Conservation (phyloP, 2,113 vertebrate genomes). For the Neolamprologus caudopunctatus region DNA sequence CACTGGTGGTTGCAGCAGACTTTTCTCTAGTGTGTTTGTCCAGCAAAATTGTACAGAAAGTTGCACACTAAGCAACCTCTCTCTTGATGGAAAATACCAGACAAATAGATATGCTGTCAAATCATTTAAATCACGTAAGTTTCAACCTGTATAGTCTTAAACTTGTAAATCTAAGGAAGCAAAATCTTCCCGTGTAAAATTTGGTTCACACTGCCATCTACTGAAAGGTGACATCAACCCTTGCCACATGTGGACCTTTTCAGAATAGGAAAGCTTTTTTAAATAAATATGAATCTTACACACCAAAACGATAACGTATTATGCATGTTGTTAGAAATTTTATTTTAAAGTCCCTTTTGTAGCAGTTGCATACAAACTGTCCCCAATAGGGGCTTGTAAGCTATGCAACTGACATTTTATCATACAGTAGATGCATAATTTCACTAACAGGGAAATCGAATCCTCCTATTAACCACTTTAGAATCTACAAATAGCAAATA, state of each 20-base stretch:
- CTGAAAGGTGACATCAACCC: not conserved
- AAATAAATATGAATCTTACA: not conserved
- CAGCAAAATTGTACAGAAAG: not conserved
- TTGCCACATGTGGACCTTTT: not conserved
- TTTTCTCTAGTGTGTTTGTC: conserved; percentile 18
- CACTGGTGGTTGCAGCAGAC: not conserved
- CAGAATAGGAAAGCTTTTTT: not conserved
- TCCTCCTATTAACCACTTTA: not conserved
- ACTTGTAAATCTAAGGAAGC: not conserved
- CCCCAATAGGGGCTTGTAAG: not conserved
- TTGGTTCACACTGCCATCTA: conserved; percentile 51
- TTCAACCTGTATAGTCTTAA: not conserved
- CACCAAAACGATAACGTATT: not conserved
- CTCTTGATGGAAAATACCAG: not conserved
- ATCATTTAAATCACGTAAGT: not conserved
- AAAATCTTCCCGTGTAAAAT: not conserved
- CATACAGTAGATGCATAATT: not conserved
- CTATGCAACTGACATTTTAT: not conserved
- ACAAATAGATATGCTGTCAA: conserved; percentile 4
- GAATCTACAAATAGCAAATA: not conserved
- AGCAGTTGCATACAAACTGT: not conserved
- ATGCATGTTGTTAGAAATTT: not conserved
- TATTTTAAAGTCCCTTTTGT: not conserved
- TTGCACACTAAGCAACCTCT: not conserved
- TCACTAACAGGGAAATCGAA: not conserved